Evolutionary conservation across 2,888 invertebrate genomes (phyloP).

Genomic region (Tridacna gigas): DNA sequence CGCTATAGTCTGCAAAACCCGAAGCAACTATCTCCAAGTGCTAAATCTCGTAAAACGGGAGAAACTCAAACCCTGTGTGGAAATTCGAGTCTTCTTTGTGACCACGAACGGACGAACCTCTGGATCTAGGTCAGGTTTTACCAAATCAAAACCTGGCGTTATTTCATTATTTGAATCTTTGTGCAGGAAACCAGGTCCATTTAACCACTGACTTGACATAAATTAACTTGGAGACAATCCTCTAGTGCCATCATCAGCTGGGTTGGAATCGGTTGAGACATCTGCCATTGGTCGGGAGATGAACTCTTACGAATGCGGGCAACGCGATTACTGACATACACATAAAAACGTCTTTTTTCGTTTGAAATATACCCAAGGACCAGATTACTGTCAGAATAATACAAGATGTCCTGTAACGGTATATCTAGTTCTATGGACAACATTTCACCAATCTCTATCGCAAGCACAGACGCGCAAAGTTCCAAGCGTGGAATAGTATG

Average conservation of each 20-base stretch:
- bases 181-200: not conserved
- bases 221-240: not conserved
- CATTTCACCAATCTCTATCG: conserved; percentile 42
- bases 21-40: conserved; percentile 1
- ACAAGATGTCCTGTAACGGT: conserved; percentile 1
- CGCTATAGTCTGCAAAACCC: not conserved
- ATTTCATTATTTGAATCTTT: not conserved
- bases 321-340: conserved; percentile 55
- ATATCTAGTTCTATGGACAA: conserved; percentile 36
- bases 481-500: conserved; percentile 50
- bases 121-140: conserved; percentile 2
- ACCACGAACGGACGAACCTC: conserved; percentile 9
- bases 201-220: not conserved
- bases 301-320: conserved; percentile 10
- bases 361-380: conserved; percentile 49
- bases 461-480: conserved; percentile 38
- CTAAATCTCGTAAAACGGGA: not conserved
- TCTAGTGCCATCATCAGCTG: conserved; percentile 22
- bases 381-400: conserved; percentile 39
- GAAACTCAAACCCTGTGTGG: too few relatives aligned
- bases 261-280: conserved; percentile 15
- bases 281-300: conserved; percentile 2
- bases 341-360: conserved; percentile 46
- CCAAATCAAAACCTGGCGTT: not conserved
- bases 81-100: conserved; percentile 1